Evolutionary conservation across 2,888 invertebrate genomes (phyloP).

Genomic region (Pheosia tremula): DNA sequence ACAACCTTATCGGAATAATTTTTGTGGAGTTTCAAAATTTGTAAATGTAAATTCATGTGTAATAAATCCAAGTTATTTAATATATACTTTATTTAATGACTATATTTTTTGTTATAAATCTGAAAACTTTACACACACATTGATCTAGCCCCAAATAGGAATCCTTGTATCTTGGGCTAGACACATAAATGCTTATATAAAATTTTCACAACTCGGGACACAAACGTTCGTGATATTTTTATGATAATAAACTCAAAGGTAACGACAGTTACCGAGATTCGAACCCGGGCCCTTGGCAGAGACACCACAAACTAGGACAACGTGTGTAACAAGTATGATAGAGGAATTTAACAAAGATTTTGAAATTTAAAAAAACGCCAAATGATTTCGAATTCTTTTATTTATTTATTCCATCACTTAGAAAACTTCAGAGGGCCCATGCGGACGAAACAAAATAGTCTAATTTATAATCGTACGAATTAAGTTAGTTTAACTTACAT

Average conservation of each 20-base stretch:
- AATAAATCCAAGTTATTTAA: not conserved
- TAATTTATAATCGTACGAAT: constrained; percentile 30
- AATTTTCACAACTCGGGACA: no score
- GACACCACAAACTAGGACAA: no score
- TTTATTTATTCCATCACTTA: constrained; percentile 53
- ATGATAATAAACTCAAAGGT: no score
- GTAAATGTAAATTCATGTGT: not conserved
- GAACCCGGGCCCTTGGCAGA: no score
- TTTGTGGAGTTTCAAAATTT: not conserved
- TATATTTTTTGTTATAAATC: not conserved
- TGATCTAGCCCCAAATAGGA: no score
- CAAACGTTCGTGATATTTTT: no score
- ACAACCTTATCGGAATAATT: not conserved
- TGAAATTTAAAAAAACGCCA: constrained; percentile 25
- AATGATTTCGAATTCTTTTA: constrained; percentile 45
- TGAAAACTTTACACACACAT: not conserved
- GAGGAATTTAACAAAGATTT: not conserved
- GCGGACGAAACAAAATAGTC: constrained; percentile 29
- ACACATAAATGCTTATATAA: no score
- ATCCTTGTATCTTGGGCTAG: no score
- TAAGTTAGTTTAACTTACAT: constrained; percentile 37
- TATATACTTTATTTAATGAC: not conserved
- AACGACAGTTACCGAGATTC: no score
- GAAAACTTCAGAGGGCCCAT: constrained; percentile 45
- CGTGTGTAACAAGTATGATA: not conserved